These are phyloP conservation scores for Rhinopomastus cyanomelas DNA, from an alignment of 2,113 vertebrate genomes.

Conservation along the genomic window DNA sequence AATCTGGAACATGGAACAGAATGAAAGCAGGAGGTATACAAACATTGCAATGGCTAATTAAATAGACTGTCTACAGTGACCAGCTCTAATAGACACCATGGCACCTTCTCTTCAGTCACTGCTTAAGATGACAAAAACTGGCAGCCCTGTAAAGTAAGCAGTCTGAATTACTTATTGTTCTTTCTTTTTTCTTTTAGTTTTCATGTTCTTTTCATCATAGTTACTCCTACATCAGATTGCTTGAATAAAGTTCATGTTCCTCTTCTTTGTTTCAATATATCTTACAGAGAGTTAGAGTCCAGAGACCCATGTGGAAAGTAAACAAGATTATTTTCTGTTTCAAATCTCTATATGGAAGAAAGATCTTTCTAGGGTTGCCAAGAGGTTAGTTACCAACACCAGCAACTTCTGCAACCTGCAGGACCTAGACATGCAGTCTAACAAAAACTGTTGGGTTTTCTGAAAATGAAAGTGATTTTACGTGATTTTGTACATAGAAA, in stretches of 20 bases:
- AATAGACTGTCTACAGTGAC: background rate
- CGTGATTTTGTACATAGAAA: background rate
- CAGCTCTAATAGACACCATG: background rate
- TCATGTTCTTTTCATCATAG: background rate
- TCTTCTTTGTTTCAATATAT: background rate
- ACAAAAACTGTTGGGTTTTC: background rate
- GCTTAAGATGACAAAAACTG: background rate
- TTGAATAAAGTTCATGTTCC: background rate
- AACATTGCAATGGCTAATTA: background rate
- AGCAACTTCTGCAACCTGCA: background rate
- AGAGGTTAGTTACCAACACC: background rate
- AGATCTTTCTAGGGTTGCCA: background rate
- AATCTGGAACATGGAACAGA: constrained; percentile 23
- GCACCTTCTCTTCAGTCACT: background rate
- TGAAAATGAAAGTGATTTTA: background rate
- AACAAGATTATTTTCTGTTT: background rate
- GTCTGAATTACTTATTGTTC: background rate
- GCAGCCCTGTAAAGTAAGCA: background rate
- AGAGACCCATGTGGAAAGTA: background rate
- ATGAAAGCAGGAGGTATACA: background rate
- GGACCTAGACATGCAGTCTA: background rate
- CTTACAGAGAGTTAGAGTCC: background rate
- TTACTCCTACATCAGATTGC: background rate
- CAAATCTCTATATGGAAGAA: background rate
- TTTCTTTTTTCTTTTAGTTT: background rate